A percentile compares a stretch with the other conserved stretches of the same genome.
phyloP scores from a whole-genome alignment of 2,888 invertebrate genomes.

The Ditula angustiorana region DNA sequence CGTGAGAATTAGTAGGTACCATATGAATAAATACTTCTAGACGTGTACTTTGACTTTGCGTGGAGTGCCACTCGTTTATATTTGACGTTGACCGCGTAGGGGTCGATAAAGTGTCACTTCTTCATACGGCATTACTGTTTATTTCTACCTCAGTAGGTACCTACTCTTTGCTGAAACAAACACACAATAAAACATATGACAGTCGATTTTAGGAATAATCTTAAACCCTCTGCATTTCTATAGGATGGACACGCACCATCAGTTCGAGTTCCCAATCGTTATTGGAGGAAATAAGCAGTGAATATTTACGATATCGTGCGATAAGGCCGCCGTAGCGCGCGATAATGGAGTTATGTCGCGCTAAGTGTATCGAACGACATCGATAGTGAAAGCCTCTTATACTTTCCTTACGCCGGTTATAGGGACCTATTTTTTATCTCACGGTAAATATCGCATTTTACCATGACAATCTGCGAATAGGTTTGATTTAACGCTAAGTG shows the following conservation, averaged over 20 bases:
- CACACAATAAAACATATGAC: no score
- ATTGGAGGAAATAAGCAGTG: constrained; percentile 33
- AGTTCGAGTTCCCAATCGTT: constrained; percentile 19
- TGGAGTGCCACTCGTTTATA: no score
- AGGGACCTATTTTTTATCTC: constrained; percentile 1
- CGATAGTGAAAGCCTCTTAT: constrained; percentile 5
- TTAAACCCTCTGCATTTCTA: neutral
- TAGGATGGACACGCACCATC: constrained; percentile 3
- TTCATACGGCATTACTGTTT: no score
- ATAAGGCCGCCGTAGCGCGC: constrained; percentile 12
- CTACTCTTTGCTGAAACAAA: neutral
- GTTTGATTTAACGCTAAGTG: neutral
- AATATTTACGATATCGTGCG: constrained; percentile 36
- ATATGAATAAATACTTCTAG: no score
- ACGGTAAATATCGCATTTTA: constrained; percentile 4
- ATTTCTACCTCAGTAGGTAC: no score
- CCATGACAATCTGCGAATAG: neutral
- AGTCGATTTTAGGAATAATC: neutral
- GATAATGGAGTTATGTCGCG: constrained; percentile 31
- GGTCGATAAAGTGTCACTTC: no score
- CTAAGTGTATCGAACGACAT: constrained; percentile 25
- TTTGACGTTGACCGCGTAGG: no score
- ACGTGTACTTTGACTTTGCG: no score
- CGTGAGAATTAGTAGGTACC: no score
- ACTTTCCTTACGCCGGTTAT: constrained; percentile 4